phyloP scores from a whole-genome alignment of 23 tunicate species.

The Halocynthia aurantium region DNA sequence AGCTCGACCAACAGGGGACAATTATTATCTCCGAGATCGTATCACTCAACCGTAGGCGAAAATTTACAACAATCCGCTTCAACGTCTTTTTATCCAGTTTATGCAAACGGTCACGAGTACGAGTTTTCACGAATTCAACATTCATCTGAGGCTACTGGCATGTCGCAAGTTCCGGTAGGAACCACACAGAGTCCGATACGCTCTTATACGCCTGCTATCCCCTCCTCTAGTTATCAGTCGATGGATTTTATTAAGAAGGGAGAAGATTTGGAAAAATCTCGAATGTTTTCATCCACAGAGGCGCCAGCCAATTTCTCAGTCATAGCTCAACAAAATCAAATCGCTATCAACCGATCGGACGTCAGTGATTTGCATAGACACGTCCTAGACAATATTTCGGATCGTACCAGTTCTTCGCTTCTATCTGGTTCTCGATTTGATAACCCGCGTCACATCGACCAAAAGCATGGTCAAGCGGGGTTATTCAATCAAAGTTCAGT shows the following conservation, averaged over 20 bases:
- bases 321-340: no score
- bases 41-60: no score
- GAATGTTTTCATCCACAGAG: no score
- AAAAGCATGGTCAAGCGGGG: no score
- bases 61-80: background rate
- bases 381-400: background rate
- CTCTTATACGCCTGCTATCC: slow-evolving; percentile 3
- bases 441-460: no score
- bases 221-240: slow-evolving; percentile 1
- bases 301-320: no score
- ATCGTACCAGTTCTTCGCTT: no score
- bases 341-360: slow-evolving; percentile 1
- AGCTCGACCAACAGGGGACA: no score
- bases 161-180: background rate
- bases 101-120: background rate
- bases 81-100: background rate
- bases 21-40: no score
- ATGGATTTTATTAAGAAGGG: background rate
- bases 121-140: no score
- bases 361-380: background rate
- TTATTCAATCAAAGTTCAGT: background rate
- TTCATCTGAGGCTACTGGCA: no score
- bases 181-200: background rate
- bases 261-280: background rate
- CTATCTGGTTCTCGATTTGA: no score